phyloP scores from a whole-genome alignment of 2,888 invertebrate species.

The Drosophila affinis region DNA sequence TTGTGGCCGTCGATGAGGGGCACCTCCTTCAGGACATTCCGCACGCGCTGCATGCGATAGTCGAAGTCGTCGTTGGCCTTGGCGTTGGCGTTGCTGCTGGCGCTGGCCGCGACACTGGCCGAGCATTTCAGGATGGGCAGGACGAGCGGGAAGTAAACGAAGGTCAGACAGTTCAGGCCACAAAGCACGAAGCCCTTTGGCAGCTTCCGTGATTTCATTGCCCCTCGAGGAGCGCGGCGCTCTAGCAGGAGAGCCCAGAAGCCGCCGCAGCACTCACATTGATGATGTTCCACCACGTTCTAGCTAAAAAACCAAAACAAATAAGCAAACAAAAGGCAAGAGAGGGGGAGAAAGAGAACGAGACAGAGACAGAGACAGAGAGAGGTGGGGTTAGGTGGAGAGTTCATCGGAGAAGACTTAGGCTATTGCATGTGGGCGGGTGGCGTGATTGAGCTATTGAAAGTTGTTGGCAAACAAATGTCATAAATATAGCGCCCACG shows the following conservation, averaged over 20 bases:
- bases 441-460: constrained; percentile 77
- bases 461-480: constrained; percentile 80
- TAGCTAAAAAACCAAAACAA: constrained; percentile 39
- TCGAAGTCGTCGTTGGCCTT: constrained; percentile 84
- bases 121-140: constrained; percentile 82
- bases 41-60: constrained; percentile 86
- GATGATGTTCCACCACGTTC: constrained; percentile 67
- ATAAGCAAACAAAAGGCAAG: constrained; percentile 13
- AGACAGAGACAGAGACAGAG: background rate
- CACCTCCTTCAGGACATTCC: constrained; percentile 86
- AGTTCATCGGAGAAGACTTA: constrained; percentile 15
- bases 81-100: constrained; percentile 30
- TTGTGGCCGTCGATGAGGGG: constrained; percentile 87
- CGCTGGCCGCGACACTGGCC: constrained; percentile 53
- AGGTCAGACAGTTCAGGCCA: constrained; percentile 84
- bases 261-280: constrained; percentile 80
- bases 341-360: background rate
- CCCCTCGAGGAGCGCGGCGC: constrained; percentile 76
- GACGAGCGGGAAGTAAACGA: constrained; percentile 82
- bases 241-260: constrained; percentile 69
- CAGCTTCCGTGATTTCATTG: constrained; percentile 84
- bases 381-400: background rate
- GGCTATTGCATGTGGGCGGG: constrained; percentile 40
- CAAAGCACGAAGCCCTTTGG: constrained; percentile 83
- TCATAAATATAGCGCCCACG: constrained; percentile 72